A percentile compares a stretch with the other conserved stretches of the same genome.
Evolutionary conservation across 2,113 vertebrate genomes (phyloP).

Genomic region (Prunella himalayana): DNA sequence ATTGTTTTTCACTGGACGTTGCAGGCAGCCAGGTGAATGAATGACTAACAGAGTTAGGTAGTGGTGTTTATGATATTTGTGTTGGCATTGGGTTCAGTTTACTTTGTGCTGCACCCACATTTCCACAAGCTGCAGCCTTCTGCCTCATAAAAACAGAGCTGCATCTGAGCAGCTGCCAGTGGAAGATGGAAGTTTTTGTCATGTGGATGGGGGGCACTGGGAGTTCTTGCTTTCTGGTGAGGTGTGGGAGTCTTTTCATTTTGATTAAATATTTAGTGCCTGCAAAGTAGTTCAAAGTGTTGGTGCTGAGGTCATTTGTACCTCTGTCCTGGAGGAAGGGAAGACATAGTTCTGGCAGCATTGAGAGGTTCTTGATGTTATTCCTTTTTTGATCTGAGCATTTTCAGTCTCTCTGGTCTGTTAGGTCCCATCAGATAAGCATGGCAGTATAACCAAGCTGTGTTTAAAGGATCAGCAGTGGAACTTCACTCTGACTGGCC

Average conservation of each 20-base stretch:
- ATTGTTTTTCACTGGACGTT: background rate
- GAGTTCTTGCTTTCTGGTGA: background rate
- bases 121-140: background rate
- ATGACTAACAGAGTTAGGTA: background rate
- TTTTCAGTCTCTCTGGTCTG: background rate
- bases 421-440: background rate
- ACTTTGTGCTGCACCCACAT: background rate
- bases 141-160: background rate
- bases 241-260: background rate
- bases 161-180: background rate
- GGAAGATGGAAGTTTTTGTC: background rate
- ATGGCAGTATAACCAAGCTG: background rate
- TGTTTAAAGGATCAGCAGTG: background rate
- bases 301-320: background rate
- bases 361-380: background rate
- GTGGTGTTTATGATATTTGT: background rate
- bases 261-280: background rate
- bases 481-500: background rate
- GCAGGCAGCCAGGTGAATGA: background rate
- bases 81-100: slow-evolving; percentile 2
- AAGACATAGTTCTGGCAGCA: background rate
- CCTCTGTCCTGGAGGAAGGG: background rate
- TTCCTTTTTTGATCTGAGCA: background rate
- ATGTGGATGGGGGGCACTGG: background rate
- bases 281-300: background rate